Evolutionary conservation across 2,113 vertebrate genomes (phyloP), one percentile per base, ranked within the genome.

Genomic region (Catharus minimus): DNA sequence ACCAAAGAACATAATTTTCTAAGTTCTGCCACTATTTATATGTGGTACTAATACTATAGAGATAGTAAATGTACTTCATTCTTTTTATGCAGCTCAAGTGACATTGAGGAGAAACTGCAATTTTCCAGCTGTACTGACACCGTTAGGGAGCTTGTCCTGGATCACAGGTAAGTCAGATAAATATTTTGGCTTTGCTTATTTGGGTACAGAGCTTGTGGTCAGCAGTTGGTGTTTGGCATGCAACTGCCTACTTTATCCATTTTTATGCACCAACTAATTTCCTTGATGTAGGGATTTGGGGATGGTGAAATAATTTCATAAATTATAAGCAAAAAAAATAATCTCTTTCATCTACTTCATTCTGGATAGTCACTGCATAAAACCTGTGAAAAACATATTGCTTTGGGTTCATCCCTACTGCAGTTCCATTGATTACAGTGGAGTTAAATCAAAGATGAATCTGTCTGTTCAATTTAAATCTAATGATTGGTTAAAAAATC

Each of bases 401-500:
- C 74, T 92, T 65, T 0, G 7, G 83, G 60, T 96, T 96, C 77
- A 94, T 93, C 86, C 76, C 76, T 80, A 36, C 81, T 87, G 67
- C 49, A 94, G 93, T 89, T 94, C 77, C 82, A 82, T 91, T 94
- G 96, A 96, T 93, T 89, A 83, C 77, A 92, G 64, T 86, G 89
- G 89, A 95, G 83, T 88, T 95, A 88, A 91, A 92, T 88, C 41
- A 92, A 92, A 94, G 90, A 96, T 93, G 92, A 95, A 96, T 95
- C 93, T 96, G 92, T 93, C 90, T 80, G 64, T 76, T 95, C 92
- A 95, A 87, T 97, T 95, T 96, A 86, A 96, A 96, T 96, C 85
- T 97, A 93, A 94, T 93, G 90, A 97, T 95, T 96, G 95, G 78
- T 92, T 90, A 86, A 96, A 96, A 96, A 94, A 66, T 96, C 16